Base-by-base conservation (phyloP, 2,113 vertebrate genomes). In the Genyomyrus donnyi region DNA sequence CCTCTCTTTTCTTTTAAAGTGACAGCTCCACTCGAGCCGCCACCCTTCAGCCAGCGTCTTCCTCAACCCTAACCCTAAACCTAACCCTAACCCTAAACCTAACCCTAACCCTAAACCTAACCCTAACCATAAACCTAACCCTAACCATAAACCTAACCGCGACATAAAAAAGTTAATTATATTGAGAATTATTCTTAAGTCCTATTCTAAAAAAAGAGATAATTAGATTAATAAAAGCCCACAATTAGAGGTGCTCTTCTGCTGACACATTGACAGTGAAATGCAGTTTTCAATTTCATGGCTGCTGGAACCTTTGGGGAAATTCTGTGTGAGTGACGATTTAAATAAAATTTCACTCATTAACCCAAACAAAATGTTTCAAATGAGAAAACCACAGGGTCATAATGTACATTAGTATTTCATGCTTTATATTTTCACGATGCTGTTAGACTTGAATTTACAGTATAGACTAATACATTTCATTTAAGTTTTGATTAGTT, bases 1-100 rank as follows among this genome's bases (percentile, higher is more conserved):
- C n/a, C 42, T 49, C n/a, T 50, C 13, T 86, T 49, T 86, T 27
- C 84, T 86, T 86, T 86, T 86, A 86, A 86, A 86, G 46, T 45
- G 6, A 86, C 84, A 50, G 10, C 35, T 84, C 42, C 6, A 0
- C 8, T 48, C 9, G 10, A 8, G 24, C 19, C 21, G 2, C 45
- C 42, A 10, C 13, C 3, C 45, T 85, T 3, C 24, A 45, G 42
- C 31, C 83, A n/a, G 45, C 45, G 7, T 42, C 21, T 9, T 77
- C 13, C 3, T 39, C 13, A 13, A 6, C 31, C 31, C 0, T 6
- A 11, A 13, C 0, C 31, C 5, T 39, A 0, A 5, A 0, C 5
- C 11, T 50, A 15, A 49, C 49, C 49, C 49, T 49, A 13, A 49
- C 0, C 49, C 49, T 39, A 39, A 39, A 3, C 39, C 0, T 39